phyloP scores from a whole-genome alignment of 2,888 invertebrate species.

The Cataglyphis altisquamis region DNA sequence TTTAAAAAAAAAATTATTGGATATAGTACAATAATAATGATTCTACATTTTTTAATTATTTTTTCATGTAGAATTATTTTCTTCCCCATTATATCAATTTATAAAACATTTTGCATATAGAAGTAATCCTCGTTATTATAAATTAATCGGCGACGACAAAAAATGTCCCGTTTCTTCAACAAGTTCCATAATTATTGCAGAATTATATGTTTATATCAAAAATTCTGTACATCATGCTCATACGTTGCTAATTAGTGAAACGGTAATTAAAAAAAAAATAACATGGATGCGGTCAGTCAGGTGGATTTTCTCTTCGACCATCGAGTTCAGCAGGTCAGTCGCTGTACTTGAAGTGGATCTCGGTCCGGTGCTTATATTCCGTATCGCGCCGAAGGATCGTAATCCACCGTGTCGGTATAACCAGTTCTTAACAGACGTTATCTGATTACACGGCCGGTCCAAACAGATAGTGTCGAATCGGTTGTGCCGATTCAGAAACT shows the following conservation, averaged over 20 bases:
- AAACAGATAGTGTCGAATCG: slow-evolving; percentile 40
- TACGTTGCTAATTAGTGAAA: slow-evolving; percentile 31
- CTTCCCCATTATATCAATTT: background rate
- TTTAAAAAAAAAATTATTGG: background rate
- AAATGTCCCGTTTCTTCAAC: background rate
- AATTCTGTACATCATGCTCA: background rate
- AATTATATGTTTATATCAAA: slow-evolving; percentile 22
- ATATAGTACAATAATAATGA: background rate
- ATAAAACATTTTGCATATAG: background rate
- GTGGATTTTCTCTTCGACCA: slow-evolving; percentile 59
- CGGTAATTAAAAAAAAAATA: slow-evolving; percentile 9
- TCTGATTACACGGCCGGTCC: slow-evolving; percentile 49
- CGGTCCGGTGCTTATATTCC: slow-evolving; percentile 29
- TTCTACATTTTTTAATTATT: background rate
- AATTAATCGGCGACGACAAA: slow-evolving; percentile 4
- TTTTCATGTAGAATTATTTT: background rate
- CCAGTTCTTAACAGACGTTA: slow-evolving; percentile 62
- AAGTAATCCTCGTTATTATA: background rate
- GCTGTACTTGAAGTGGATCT: slow-evolving; percentile 56
- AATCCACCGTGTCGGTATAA: slow-evolving; percentile 52
- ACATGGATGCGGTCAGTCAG: slow-evolving; percentile 54
- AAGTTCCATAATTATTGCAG: background rate
- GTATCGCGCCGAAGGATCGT: slow-evolving; percentile 60
- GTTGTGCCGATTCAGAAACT: slow-evolving; percentile 34
- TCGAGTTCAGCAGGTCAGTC: slow-evolving; percentile 70